Conservation (phyloP, 2,888 invertebrate genomes). For the Erpobdella octoculata region DNA sequence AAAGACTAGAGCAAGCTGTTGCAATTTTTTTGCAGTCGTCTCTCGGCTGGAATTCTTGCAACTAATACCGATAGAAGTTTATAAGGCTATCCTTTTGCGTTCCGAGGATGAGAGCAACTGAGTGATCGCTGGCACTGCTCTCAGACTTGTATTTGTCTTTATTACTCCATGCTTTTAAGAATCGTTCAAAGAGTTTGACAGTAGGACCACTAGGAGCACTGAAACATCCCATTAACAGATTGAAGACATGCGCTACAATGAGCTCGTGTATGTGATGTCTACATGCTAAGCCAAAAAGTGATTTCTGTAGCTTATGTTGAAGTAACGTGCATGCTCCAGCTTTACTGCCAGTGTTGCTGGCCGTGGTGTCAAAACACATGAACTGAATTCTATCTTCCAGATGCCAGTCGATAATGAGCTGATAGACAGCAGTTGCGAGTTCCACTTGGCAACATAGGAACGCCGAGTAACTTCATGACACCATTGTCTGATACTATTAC, state of each 20-base stretch:
- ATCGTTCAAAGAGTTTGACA: no score
- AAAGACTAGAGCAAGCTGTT: no score
- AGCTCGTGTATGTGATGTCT: neutral
- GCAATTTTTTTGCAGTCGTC: no score
- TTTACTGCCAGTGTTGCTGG: neutral
- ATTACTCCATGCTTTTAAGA: no score
- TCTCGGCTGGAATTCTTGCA: no score
- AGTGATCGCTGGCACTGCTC: no score
- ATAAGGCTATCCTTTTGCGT: no score
- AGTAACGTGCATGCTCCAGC: neutral
- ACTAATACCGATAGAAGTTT: no score
- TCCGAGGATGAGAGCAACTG: no score
- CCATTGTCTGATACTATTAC: neutral
- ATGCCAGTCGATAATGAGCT: neutral
- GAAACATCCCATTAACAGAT: neutral
- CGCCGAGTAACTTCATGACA: neutral
- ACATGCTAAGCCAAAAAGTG: neutral
- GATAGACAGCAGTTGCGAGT: neutral
- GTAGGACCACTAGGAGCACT: no score
- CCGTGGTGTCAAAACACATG: neutral
- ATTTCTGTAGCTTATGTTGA: neutral
- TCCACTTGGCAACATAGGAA: neutral
- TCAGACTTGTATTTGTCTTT: no score
- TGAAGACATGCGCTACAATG: neutral
- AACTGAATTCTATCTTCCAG: neutral